These are phyloP conservation scores for Pomatostomus ruficeps DNA, from an alignment of 2,113 vertebrate species.

Conservation along the genomic window DNA sequence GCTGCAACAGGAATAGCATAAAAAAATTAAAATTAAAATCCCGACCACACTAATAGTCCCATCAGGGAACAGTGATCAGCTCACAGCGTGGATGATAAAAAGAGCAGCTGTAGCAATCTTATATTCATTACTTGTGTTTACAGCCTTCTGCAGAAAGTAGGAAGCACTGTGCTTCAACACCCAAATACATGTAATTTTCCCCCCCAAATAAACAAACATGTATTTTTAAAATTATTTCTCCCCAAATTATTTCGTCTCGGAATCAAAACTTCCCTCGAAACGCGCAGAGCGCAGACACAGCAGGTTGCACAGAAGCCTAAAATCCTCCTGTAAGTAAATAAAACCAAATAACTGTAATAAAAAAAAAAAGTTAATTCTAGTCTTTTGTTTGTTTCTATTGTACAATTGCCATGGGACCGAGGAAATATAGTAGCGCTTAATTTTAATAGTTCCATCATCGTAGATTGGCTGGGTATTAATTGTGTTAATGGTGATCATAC, in stretches of 20 bases:
- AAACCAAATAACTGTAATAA: constrained; percentile 57
- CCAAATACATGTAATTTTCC: not conserved
- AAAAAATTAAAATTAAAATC: not conserved
- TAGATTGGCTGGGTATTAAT: constrained; percentile 73
- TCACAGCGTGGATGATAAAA: constrained; percentile 34
- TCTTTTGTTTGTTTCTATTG: constrained; percentile 65
- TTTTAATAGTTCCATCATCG: constrained; percentile 68
- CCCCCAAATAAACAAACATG: not conserved
- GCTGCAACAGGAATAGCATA: not conserved
- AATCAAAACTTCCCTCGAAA: not conserved
- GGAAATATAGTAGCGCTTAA: constrained; percentile 56
- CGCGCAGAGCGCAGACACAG: not conserved
- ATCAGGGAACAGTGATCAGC: constrained; percentile 19
- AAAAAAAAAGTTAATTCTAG: constrained; percentile 52
- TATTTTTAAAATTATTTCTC: not conserved
- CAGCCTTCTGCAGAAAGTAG: constrained; percentile 8
- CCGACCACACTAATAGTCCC: not conserved
- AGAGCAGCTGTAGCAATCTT: constrained; percentile 51
- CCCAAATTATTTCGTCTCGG: not conserved
- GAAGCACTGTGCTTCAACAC: constrained; percentile 4
- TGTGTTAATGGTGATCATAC: constrained; percentile 74
- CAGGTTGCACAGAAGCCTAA: not conserved
- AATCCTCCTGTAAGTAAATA: constrained; percentile 44
- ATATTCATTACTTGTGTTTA: constrained; percentile 42
- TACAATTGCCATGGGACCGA: constrained; percentile 58